These are phyloP conservation scores for Epizoanthus stellaris DNA, from an alignment of 92 coral and sea anemone species.

Conservation along the genomic window DNA sequence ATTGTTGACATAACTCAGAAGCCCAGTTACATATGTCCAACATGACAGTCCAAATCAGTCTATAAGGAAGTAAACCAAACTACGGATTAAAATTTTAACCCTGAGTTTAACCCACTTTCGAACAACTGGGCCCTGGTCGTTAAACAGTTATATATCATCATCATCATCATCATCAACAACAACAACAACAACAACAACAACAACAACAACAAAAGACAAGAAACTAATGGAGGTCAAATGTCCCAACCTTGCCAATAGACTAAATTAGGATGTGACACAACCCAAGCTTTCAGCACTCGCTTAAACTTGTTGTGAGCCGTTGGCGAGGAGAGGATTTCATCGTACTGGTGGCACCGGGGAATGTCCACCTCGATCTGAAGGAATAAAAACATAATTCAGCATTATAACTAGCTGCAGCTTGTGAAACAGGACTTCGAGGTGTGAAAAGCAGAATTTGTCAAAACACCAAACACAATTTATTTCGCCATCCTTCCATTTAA, in stretches of 20 bases:
- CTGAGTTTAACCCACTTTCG: too few relatives aligned
- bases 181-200: background rate
- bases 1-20: too few relatives aligned
- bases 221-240: background rate
- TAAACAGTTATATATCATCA: too few relatives aligned
- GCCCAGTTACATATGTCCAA: too few relatives aligned
- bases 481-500: background rate
- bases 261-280: slow-evolving; percentile 92
- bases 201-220: background rate
- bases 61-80: too few relatives aligned
- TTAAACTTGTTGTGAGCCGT: slow-evolving; percentile 93
- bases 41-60: too few relatives aligned
- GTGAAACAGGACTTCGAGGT: too few relatives aligned
- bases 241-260: slow-evolving; percentile 98
- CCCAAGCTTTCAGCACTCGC: slow-evolving; percentile 97
- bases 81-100: too few relatives aligned
- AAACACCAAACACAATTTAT: background rate
- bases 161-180: too few relatives aligned
- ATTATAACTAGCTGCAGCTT: background rate
- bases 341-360: slow-evolving; percentile 99
- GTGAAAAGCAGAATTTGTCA: background rate
- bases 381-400: background rate
- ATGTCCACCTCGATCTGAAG: slow-evolving; percentile 95
- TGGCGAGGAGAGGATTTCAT: slow-evolving; percentile 91
- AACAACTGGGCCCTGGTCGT: too few relatives aligned